Evolutionary conservation across 2,888 invertebrate genomes (phyloP), one percentile per base, ranked within the genome.

Genomic region (Drosophila glabriapex): DNA sequence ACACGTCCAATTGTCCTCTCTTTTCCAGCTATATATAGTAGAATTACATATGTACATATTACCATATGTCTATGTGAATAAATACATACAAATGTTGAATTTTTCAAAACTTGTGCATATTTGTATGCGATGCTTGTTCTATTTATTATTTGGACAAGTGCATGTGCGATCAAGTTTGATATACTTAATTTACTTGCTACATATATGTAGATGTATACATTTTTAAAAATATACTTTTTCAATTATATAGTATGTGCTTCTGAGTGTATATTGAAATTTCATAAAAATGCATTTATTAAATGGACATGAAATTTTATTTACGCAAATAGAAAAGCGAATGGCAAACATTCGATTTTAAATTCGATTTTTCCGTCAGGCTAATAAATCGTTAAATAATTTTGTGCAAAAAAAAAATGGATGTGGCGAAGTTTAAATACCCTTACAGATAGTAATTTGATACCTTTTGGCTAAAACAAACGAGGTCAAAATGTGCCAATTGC

Each of bases 61-160:
- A 56, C 53, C 55, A 39, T 56, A 53, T 75, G 54, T 61, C 29
- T 46, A 46, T 63, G 55, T 72, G 58, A 31, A 52, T 25, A 73
- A 14, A 49, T 58, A 63, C 37, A 55, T n/a, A 73, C 16, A 53
- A 46, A 63, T 76, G 58, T 63, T 66, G 41, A 12, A 12, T 62
- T 54, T 55, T 63, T 74, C 33, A 52, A 67, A 50, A 79, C 63
- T 62, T 77, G 65, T 81, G 64, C 72, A 77, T 78, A 62, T 80
- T 70, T 78, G 68, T 65, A 64, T 82, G 83, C 72, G 75, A 50
- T 68, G 69, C 69, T 72, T 65, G 68, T 67, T 70, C 52, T 73
- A 73, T 74, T 80, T 79, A 71, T 71, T 88, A 81, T 88, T 88
- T 88, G 81, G 89, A 83, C 91, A 91, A 90, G 80, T 88, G 88